A percentile compares a stretch with the other conserved stretches of the same genome.
These are phyloP conservation scores for Ahaetulla prasina DNA, from an alignment of 2,113 vertebrate genomes.

Conservation along the genomic window DNA sequence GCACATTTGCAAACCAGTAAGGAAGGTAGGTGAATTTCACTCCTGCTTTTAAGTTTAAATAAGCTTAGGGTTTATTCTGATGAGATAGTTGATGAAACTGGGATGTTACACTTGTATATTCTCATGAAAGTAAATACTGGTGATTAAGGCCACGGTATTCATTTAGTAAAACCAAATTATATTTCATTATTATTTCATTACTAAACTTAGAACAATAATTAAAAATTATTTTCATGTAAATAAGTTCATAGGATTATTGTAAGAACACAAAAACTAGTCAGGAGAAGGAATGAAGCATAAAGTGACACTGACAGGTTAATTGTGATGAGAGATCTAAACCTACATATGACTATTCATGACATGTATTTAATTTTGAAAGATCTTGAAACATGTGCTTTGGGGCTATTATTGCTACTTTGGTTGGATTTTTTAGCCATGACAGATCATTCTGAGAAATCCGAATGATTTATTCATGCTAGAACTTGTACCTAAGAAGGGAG, in stretches of 20 bases:
- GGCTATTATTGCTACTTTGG: neutral
- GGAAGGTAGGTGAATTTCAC: too few relatives aligned
- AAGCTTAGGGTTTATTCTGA: neutral
- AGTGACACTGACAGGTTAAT: conserved; percentile 23
- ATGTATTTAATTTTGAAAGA: neutral
- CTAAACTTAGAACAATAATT: neutral
- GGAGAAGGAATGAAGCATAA: conserved; percentile 43
- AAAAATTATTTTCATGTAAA: neutral
- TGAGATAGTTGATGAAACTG: neutral
- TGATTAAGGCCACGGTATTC: neutral
- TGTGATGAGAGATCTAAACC: neutral
- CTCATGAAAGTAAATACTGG: neutral
- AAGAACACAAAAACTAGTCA: conserved; percentile 17
- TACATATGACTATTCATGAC: neutral
- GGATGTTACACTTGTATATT: neutral
- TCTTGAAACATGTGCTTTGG: neutral
- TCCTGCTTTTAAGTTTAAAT: too few relatives aligned
- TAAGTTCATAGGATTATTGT: neutral
- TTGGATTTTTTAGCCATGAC: neutral
- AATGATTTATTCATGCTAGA: neutral
- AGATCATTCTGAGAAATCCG: neutral
- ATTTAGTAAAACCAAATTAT: neutral
- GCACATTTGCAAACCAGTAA: too few relatives aligned
- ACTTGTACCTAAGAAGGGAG: neutral
- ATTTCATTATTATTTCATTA: neutral